phyloP scores from a whole-genome alignment of 53 echinoderm and acorn worm species.

The Pentamera pediparva region DNA sequence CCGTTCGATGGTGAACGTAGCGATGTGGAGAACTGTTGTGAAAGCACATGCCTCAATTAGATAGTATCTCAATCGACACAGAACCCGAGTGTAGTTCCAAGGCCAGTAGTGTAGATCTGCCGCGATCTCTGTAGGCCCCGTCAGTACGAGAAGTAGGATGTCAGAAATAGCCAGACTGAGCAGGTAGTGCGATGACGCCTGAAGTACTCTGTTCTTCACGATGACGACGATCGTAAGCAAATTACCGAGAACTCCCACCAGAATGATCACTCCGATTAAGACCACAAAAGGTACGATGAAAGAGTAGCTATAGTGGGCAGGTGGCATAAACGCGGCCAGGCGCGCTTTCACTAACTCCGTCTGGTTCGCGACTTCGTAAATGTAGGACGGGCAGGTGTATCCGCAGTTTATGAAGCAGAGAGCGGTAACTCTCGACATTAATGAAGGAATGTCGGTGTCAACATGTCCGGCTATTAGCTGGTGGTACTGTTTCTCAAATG shows the following conservation, averaged over 20 bases:
- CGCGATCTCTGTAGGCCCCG: constrained; percentile 79
- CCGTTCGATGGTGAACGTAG: constrained; percentile 58
- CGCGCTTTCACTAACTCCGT: constrained; percentile 8
- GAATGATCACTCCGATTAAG: constrained; percentile 46
- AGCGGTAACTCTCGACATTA: background rate
- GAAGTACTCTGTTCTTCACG: constrained; percentile 70
- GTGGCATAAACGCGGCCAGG: constrained; percentile 40
- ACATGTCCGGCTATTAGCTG: too few species aligned
- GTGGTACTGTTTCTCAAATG: too few species aligned
- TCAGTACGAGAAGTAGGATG: constrained; percentile 67
- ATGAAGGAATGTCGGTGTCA: too few species aligned
- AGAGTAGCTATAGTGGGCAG: constrained; percentile 31
- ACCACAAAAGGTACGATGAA: constrained; percentile 66
- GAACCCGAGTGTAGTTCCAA: constrained; percentile 73
- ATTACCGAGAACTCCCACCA: constrained; percentile 78
- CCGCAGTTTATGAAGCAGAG: background rate
- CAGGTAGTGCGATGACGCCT: constrained; percentile 82
- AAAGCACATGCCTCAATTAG: constrained; percentile 89
- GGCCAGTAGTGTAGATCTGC: constrained; percentile 72
- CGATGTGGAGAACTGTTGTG: constrained; percentile 67
- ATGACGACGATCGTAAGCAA: constrained; percentile 81
- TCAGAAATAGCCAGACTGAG: constrained; percentile 88
- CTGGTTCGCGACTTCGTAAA: constrained; percentile 26
- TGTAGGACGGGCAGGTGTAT: constrained; percentile 34
- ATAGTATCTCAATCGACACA: constrained; percentile 72